Conservation (phyloP, 2,113 vertebrate species). For the Romanogobio albipinnatus region DNA sequence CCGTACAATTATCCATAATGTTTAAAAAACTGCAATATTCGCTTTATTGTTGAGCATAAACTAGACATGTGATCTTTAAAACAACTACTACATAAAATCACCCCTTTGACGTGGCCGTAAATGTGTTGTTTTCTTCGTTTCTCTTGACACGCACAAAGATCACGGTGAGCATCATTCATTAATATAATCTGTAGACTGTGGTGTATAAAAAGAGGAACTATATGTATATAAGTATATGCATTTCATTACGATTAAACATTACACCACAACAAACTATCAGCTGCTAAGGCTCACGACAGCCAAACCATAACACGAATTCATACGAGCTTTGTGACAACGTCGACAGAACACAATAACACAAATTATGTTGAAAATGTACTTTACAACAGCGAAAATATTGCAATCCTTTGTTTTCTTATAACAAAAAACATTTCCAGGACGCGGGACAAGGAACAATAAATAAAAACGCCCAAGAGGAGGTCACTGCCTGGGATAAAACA, state of each 20-base stretch:
- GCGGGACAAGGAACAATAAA: constrained; percentile 5
- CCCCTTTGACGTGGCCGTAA: background rate
- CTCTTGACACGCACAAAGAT: background rate
- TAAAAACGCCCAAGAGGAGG: background rate
- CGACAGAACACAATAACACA: background rate
- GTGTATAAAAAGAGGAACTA: background rate
- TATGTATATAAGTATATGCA: background rate
- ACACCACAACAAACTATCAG: constrained; percentile 4
- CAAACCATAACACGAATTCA: background rate
- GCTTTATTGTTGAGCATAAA: background rate
- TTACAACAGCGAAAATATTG: background rate
- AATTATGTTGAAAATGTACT: background rate
- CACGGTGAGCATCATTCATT: background rate
- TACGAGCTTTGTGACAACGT: background rate
- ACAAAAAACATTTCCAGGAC: background rate
- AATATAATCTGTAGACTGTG: background rate
- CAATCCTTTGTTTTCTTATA: background rate
- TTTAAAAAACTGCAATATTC: background rate
- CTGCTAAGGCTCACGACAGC: background rate
- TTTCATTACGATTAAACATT: background rate
- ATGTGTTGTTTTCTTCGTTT: background rate
- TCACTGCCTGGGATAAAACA: background rate
- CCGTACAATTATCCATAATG: background rate
- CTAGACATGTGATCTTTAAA: background rate
- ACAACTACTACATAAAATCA: background rate